Evolutionary conservation across 2,113 vertebrate species (phyloP).

Genomic region (Burhinus oedicnemus): DNA sequence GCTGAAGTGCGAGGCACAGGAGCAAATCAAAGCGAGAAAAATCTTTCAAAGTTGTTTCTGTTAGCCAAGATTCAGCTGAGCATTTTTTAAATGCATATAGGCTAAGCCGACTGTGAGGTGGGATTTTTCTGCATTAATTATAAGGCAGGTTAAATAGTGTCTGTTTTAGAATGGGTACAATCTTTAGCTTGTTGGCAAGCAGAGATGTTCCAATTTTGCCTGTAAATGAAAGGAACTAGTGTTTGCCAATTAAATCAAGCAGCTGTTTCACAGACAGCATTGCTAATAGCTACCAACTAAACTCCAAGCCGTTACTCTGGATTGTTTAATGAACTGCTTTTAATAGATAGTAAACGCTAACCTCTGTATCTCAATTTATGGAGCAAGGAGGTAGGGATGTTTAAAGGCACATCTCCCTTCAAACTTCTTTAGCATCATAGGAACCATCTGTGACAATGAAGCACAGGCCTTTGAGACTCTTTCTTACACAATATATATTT

Average conservation of each 20-base stretch:
- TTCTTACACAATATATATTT: background rate
- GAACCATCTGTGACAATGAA: background rate
- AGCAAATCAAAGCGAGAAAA: background rate
- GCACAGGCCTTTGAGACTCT: background rate
- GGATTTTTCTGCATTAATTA: conserved; percentile 45
- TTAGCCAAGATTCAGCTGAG: background rate
- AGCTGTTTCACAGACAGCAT: conserved; percentile 70
- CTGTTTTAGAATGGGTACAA: conserved; percentile 47
- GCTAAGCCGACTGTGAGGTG: background rate
- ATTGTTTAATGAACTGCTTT: conserved; percentile 75
- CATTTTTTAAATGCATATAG: background rate
- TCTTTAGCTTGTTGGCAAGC: conserved; percentile 64
- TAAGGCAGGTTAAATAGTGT: conserved; percentile 14
- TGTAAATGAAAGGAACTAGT: conserved; percentile 70
- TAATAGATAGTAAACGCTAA: conserved; percentile 58
- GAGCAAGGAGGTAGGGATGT: background rate
- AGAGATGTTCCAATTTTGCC: conserved; percentile 59
- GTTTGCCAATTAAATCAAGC: conserved; percentile 76
- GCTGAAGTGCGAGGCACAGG: background rate
- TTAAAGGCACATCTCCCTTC: conserved; percentile 44
- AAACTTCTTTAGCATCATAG: background rate
- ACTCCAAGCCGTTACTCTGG: conserved; percentile 61
- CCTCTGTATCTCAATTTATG: conserved; percentile 39
- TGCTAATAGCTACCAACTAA: conserved; percentile 75
- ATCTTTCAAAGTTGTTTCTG: background rate